These are phyloP conservation scores for Thaleichthys pacificus DNA, from an alignment of 2,797 vertebrate genomes.

Conservation along the genomic window DNA sequence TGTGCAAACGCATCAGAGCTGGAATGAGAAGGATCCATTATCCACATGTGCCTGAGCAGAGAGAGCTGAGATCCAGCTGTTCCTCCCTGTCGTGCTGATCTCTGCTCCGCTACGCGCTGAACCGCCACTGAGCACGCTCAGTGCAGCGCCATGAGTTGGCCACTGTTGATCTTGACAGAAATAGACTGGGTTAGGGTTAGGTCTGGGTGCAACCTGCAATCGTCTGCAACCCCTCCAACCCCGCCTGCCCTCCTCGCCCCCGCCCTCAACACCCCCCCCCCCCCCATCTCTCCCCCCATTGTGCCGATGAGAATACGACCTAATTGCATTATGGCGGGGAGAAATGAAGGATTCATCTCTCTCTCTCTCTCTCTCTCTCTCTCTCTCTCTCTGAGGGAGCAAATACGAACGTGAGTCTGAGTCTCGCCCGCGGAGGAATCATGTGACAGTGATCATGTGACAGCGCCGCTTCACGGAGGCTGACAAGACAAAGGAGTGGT, in stretches of 20 bases:
- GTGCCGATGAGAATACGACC: conserved; percentile 33
- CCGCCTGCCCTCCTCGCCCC: background rate
- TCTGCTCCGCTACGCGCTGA: conserved; percentile 51
- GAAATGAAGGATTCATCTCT: conserved; percentile 17
- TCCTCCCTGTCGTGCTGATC: conserved; percentile 48
- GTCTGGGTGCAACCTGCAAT: conserved; percentile 32
- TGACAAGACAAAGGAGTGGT: conserved; percentile 27
- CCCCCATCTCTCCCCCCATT: conserved; percentile 25
- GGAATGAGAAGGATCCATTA: conserved; percentile 71
- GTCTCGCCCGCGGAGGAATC: conserved; percentile 21
- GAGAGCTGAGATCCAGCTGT: conserved; percentile 60
- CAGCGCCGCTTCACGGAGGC: conserved; percentile 25
- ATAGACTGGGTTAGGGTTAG: conserved; percentile 19
- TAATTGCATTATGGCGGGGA: conserved; percentile 39
- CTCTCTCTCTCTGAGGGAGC: background rate
- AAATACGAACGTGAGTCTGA: background rate
- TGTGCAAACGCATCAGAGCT: conserved; percentile 57
- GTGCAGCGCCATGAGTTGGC: conserved; percentile 38
- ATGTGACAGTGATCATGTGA: conserved; percentile 14
- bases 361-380: conserved; percentile 3
- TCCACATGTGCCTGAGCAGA: conserved; percentile 65
- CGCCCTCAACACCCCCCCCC: conserved; percentile 16
- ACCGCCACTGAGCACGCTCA: conserved; percentile 39
- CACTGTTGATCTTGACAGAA: conserved; percentile 49
- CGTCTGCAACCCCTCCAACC: conserved; percentile 19